Conservation (phyloP, 2,113 vertebrate genomes). For the Tor tambroides region DNA sequence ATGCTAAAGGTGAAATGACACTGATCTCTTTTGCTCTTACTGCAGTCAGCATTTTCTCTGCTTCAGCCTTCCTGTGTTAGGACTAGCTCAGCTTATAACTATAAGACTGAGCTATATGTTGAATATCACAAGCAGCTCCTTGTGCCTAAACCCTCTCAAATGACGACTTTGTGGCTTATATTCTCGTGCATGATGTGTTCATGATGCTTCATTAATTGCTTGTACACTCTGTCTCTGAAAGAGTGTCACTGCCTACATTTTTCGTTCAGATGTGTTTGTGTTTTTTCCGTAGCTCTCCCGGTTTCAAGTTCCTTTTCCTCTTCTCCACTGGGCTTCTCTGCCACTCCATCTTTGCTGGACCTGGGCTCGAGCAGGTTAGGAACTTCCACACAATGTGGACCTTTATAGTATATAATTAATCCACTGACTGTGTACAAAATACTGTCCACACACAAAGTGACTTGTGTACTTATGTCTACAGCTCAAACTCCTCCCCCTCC, state of each 20-base stretch:
- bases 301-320: constrained; percentile 62
- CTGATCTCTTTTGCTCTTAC: background rate
- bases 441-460: background rate
- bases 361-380: constrained; percentile 91
- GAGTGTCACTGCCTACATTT: background rate
- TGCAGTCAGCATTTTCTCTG: constrained; percentile 7
- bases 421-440: background rate
- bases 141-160: background rate
- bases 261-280: background rate
- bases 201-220: background rate
- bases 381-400: background rate
- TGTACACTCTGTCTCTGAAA: background rate
- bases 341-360: constrained; percentile 84
- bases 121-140: background rate
- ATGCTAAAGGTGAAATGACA: constrained; percentile 6
- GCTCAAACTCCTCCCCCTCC: constrained; percentile 87
- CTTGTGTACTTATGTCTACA: constrained; percentile 59
- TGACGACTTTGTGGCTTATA: background rate
- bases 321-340: constrained; percentile 62
- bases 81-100: background rate
- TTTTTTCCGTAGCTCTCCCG: constrained; percentile 64
- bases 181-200: background rate
- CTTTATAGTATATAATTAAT: background rate
- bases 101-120: background rate
- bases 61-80: background rate